Evolutionary conservation across 2,113 vertebrate species (phyloP), one percentile per base, ranked within the genome.

Genomic region (Gracilinanus agilis): DNA sequence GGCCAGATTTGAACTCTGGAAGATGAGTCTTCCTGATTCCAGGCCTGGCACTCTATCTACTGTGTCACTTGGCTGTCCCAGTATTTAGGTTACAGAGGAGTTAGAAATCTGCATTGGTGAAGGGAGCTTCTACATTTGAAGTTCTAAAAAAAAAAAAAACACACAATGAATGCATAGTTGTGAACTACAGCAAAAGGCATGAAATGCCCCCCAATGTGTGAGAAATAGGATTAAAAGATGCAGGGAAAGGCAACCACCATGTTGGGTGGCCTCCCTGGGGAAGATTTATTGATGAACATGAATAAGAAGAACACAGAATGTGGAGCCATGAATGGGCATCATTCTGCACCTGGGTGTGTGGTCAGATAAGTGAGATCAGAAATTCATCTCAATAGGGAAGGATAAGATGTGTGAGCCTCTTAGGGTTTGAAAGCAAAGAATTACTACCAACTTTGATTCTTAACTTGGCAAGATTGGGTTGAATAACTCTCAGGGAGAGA

Each of bases 401-500:
- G 29, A 12, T 75, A n/a, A 94, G 24, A 29, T 96, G 89, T 94
- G 1, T 92, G 24, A 54, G 21, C 93, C 61, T 93, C 40, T 40
- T 21, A 29, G 25, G 40, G 54, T 90, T 53, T 92, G 90, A 91
- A 54, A 92, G 29, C 90, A 27, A 54, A 96, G 16, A 44, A 92
- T 92, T 55, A 58, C 95, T 95, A 90, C 13, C 1, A 90, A 90
- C 24, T 83, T 40, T 40, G 49, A 67, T 54, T 94, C 88, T 93
- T 54, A 54, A 27, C 9, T 92, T 10, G 92, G n/a, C 53, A 90
- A 90, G 94, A 96, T 94, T 93, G 94, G 53, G 94, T 92, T 55
- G 19, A 40, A 91, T 89, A 96, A 94, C 55, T 93, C 90, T 94
- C 40, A 9, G 40, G 29, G 53, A 93, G 53, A 61, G 12, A 27